Evolutionary conservation across 2,888 invertebrate species (phyloP).

Genomic region (Drosophila antonietae): DNA sequence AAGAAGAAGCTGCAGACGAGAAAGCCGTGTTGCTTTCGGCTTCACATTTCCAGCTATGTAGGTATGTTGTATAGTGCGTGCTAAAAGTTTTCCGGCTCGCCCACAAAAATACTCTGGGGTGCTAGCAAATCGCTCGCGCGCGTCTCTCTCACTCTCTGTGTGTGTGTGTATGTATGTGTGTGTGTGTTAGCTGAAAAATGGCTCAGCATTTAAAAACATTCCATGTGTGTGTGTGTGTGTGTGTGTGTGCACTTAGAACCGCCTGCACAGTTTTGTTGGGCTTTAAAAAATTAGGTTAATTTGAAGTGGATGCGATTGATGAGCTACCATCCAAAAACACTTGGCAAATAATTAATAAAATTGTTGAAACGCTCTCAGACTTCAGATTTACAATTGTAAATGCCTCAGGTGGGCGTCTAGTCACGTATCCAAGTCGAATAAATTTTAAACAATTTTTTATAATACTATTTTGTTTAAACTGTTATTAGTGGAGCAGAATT

Average conservation of each 20-base stretch:
- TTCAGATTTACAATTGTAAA: slow-evolving; percentile 26
- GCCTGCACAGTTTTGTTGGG: slow-evolving; percentile 42
- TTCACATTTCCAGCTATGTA: slow-evolving; percentile 7
- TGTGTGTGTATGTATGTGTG: slow-evolving; percentile 22
- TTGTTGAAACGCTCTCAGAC: slow-evolving; percentile 23
- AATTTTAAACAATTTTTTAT: not conserved
- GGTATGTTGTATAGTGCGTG: slow-evolving; percentile 22
- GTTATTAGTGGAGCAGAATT: not conserved
- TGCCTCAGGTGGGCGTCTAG: slow-evolving; percentile 45
- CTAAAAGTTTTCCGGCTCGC: slow-evolving; percentile 59
- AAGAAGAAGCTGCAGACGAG: slow-evolving; percentile 14
- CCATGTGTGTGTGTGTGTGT: slow-evolving; percentile 20
- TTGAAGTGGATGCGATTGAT: slow-evolving; percentile 68
- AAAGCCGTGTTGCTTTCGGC: slow-evolving; percentile 30
- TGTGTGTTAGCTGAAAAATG: slow-evolving; percentile 61
- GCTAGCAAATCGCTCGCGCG: slow-evolving; percentile 25
- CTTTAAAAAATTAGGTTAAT: slow-evolving; percentile 75
- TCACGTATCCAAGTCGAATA: not conserved
- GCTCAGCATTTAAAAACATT: slow-evolving; percentile 62
- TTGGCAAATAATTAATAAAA: slow-evolving; percentile 76
- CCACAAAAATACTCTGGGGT: slow-evolving; percentile 74
- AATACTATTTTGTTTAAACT: not conserved
- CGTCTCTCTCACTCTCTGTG: slow-evolving; percentile 1
- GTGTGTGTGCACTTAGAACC: slow-evolving; percentile 24
- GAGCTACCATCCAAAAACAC: slow-evolving; percentile 71